A percentile compares a stretch with the other conserved stretches of the same genome.
These are phyloP conservation scores for Dimorphilus gyrociliatus DNA, from an alignment of 2,888 invertebrate genomes.

Conservation along the genomic window DNA sequence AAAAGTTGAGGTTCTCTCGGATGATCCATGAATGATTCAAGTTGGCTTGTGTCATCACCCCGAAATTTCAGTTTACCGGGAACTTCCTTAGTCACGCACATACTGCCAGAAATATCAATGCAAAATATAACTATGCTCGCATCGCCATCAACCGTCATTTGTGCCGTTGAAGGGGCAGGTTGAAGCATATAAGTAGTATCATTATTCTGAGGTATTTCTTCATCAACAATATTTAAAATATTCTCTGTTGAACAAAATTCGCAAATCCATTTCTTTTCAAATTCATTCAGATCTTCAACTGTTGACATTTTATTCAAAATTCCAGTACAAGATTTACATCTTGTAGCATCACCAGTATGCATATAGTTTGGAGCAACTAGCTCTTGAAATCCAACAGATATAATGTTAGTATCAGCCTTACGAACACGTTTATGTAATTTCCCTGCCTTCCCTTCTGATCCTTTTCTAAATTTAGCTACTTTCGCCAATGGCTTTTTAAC, in stretches of 20 bases:
- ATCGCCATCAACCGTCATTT: constrained; percentile 22
- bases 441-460: too few relatives aligned
- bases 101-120: constrained; percentile 34
- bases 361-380: constrained; percentile 24
- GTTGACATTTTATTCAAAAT: constrained; percentile 26
- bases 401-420: constrained; percentile 28
- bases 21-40: not conserved
- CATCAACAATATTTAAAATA: constrained; percentile 22
- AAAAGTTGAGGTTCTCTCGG: not conserved
- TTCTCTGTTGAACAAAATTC: constrained; percentile 25
- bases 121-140: constrained; percentile 30
- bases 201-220: constrained; percentile 21
- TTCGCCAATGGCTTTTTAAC: too few relatives aligned
- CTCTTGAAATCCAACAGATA: constrained; percentile 21
- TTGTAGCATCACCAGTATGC: constrained; percentile 30
- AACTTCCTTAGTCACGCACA: constrained; percentile 33
- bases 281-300: constrained; percentile 6
- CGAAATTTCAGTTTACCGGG: too few relatives aligned
- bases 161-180: constrained; percentile 24
- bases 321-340: constrained; percentile 21
- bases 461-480: too few relatives aligned
- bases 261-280: constrained; percentile 19
- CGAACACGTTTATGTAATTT: too few relatives aligned
- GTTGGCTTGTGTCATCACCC: not conserved
- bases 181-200: constrained; percentile 32